Percentiles rank a stretch among this genome's conserved stretches.
These are phyloP conservation scores for Rotaria macrura DNA, from an alignment of 2,888 invertebrate species.

Conservation along the genomic window DNA sequence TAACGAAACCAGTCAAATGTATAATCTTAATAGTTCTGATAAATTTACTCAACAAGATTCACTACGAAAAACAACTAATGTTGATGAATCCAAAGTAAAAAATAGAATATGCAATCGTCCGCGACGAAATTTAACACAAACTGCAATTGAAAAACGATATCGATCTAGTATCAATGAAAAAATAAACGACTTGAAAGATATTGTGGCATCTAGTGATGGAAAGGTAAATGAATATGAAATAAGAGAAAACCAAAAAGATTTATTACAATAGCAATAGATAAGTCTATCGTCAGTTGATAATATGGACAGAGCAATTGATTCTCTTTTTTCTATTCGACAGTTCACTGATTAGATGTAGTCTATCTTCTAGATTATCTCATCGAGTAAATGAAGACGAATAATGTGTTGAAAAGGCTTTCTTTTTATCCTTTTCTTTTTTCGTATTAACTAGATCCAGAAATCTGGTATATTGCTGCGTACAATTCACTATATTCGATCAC, in stretches of 20 bases:
- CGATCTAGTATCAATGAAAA: background rate
- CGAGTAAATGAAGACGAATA: background rate
- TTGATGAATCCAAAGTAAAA: background rate
- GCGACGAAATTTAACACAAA: background rate
- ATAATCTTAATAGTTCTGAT: too few species aligned
- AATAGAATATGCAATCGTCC: background rate
- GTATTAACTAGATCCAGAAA: background rate
- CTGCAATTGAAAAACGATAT: background rate
- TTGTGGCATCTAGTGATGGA: background rate
- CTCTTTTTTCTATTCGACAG: background rate
- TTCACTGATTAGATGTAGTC: background rate
- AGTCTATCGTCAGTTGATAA: background rate
- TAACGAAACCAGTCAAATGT: background rate
- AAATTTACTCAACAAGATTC: too few species aligned
- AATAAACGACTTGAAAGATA: background rate
- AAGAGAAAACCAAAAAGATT: background rate
- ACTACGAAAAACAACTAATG: background rate
- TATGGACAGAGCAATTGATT: background rate
- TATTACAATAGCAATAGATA: background rate
- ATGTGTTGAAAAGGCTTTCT: background rate
- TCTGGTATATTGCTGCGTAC: background rate
- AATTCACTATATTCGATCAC: background rate
- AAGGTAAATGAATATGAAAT: background rate
- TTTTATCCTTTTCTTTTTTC: background rate
- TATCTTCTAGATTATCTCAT: background rate